Percentiles rank a stretch among this genome's conserved stretches.
These are phyloP conservation scores for Phortica magna DNA, from an alignment of 2,888 invertebrate genomes.

Conservation along the genomic window DNA sequence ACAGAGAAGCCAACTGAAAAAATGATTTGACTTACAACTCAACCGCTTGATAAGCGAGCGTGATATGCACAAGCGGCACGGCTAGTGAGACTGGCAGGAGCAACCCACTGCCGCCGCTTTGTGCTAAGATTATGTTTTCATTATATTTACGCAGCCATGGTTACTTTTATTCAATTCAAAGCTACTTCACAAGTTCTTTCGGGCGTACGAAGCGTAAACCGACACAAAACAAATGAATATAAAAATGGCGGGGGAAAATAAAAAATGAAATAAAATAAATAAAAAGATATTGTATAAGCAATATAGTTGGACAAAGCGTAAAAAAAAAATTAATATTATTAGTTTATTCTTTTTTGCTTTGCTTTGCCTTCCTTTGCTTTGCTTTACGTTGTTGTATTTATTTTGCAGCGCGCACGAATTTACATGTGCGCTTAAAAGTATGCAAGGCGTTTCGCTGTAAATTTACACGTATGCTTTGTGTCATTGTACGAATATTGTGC, in stretches of 20 bases:
- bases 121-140: constrained; percentile 69
- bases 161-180: constrained; percentile 69
- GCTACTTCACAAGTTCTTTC: constrained; percentile 57
- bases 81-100: neutral
- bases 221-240: constrained; percentile 1
- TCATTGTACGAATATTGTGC: constrained; percentile 35
- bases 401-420: neutral
- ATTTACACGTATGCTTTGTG: constrained; percentile 60
- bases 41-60: neutral
- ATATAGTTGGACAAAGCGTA: neutral
- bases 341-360: constrained; percentile 3
- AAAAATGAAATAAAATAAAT: constrained; percentile 44
- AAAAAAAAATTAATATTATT: neutral
- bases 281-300: constrained; percentile 59
- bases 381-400: neutral
- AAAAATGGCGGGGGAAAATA: constrained; percentile 9
- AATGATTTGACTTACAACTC: too few species aligned
- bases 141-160: constrained; percentile 73
- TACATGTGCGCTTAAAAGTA: constrained; percentile 14
- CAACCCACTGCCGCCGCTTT: neutral
- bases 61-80: too few species aligned
- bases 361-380: too few species aligned
- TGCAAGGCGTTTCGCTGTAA: constrained; percentile 57
- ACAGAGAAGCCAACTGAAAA: too few species aligned
- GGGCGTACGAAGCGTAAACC: constrained; percentile 7